A percentile compares a stretch with the other conserved stretches of the same genome.
These are phyloP conservation scores for Drosophila gaucha DNA, from an alignment of 2,888 invertebrate genomes.

Conservation along the genomic window DNA sequence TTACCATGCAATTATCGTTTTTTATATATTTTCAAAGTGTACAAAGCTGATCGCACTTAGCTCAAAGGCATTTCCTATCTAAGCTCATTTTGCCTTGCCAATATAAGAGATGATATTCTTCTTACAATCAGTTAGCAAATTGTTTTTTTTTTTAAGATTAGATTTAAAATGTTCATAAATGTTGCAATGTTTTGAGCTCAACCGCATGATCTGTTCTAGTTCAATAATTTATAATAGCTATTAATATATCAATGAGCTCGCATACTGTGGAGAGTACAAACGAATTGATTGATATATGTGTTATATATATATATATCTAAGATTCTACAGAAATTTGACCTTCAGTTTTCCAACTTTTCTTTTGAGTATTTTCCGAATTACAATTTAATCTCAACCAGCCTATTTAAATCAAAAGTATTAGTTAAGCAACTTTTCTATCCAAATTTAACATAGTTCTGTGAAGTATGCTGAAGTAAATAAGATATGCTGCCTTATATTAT, in stretches of 20 bases:
- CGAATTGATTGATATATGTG: background rate
- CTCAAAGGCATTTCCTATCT: background rate
- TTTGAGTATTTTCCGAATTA: background rate
- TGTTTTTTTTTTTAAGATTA: background rate
- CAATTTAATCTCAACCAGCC: too few species aligned
- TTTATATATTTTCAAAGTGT: background rate
- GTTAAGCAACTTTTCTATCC: too few species aligned
- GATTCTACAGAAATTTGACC: background rate
- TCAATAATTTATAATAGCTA: background rate
- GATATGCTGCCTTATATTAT: too few species aligned
- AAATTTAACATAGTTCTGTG: too few species aligned
- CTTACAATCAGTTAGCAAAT: background rate
- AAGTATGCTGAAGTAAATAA: too few species aligned
- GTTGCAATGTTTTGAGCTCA: background rate
- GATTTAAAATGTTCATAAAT: background rate
- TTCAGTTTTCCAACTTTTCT: background rate
- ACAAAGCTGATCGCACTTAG: background rate
- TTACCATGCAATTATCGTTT: conserved; percentile 7
- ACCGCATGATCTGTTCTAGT: background rate
- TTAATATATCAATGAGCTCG: background rate
- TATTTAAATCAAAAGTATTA: too few species aligned
- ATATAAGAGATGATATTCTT: background rate
- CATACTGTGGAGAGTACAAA: background rate
- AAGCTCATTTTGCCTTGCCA: conserved; percentile 1
- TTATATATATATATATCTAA: background rate